Conservation (phyloP, 2,888 invertebrate species). For the Argyra leucocephala region DNA sequence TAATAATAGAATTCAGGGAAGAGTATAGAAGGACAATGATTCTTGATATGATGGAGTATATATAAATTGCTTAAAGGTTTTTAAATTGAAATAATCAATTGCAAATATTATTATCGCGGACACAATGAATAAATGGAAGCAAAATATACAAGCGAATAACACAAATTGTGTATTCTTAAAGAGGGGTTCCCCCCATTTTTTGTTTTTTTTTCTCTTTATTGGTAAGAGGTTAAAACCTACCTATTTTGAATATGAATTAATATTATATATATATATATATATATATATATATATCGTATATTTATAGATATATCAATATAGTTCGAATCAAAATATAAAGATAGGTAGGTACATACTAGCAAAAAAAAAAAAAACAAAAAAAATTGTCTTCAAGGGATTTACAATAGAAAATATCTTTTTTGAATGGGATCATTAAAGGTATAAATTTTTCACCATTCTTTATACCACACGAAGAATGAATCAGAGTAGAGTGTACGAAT, state of each 20-base stretch:
- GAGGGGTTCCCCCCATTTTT: neutral
- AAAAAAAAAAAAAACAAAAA: no score
- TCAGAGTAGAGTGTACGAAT: no score
- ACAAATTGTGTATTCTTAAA: neutral
- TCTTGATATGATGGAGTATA: no score
- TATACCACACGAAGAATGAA: neutral
- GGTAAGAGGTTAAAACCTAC: neutral
- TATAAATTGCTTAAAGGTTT: neutral
- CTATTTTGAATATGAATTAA: neutral
- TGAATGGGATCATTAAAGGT: constrained; percentile 2
- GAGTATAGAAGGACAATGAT: no score
- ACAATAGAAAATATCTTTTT: neutral
- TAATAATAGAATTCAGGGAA: no score
- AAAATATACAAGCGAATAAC: neutral
- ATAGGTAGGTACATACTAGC: no score
- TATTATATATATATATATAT: no score
- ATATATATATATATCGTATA: no score
- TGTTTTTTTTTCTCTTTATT: neutral
- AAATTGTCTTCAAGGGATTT: neutral
- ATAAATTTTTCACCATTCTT: neutral
- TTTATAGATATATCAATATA: no score
- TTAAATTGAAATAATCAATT: neutral
- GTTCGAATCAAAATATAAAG: no score
- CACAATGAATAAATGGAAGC: neutral
- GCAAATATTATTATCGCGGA: neutral